A percentile compares a stretch with the other conserved stretches of the same genome.
Evolutionary conservation across 2,113 vertebrate species (phyloP).

Genomic region (Ondatra zibethicus): DNA sequence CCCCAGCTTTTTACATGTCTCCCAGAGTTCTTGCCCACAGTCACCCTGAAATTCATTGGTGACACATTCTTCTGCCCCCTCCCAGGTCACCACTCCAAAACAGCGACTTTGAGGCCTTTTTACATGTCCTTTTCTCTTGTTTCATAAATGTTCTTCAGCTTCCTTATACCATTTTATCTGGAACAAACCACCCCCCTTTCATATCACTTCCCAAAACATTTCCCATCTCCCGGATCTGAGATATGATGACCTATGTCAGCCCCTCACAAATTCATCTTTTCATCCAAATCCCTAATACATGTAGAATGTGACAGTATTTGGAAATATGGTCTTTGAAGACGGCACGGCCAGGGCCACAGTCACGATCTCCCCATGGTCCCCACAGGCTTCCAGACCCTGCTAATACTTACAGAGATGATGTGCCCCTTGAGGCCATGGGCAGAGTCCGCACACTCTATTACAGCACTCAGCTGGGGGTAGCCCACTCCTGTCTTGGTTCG

Average conservation of each 20-base stretch:
- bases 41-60: neutral
- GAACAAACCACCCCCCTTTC: neutral
- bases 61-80: neutral
- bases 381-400: accelerated
- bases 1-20: no score
- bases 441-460: constrained; percentile 99
- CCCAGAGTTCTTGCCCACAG: no score
- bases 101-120: no score
- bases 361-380: neutral
- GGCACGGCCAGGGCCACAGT: neutral
- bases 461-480: constrained; percentile 97
- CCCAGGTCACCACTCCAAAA: neutral
- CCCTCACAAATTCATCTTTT: neutral
- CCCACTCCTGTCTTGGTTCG: constrained; percentile 99
- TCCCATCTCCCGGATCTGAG: neutral
- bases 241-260: accelerated
- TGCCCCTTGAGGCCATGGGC: constrained; percentile 98
- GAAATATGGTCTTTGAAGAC: neutral
- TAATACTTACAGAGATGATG: constrained; percentile 96
- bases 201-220: neutral
- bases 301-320: neutral
- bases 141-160: neutral
- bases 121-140: neutral
- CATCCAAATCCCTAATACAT: neutral
- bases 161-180: neutral